Evolutionary conservation across 2,113 vertebrate species (phyloP), one percentile per base, ranked within the genome.

Genomic region (Forbesichthys agassizii): DNA sequence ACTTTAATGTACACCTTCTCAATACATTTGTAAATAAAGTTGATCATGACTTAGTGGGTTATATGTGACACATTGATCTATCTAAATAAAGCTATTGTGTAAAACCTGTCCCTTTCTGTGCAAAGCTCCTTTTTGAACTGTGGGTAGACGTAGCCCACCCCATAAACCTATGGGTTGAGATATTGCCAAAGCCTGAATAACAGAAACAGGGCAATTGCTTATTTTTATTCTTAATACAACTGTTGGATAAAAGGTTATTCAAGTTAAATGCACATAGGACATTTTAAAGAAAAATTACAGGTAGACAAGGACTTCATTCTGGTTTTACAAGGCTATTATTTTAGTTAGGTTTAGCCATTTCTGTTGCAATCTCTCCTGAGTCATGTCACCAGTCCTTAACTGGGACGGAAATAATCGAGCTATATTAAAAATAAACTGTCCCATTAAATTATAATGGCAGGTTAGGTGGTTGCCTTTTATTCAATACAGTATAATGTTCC

Each of bases 11-110:
- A 33, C 20, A 18, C n/a, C 63, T 11, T 63, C 20, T 71, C n/a
- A 74, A 61, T 36, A 64, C 56, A 66, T 71, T 48, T 86, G 70
- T 86, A 74, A 52, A 80, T 81, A 73, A 47, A 48, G 4, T 13
- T 69, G n/a, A 71, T 80, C 66, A 71, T 58, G 47, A 9, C 68
- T 27, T 51, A 13, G n/a, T n/a, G n/a, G n/a, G n/a, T n/a, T n/a
- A n/a, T n/a, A n/a, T n/a, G n/a, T n/a, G n/a, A n/a, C n/a, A n/a
- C n/a, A n/a, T n/a, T n/a, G n/a, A n/a, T n/a, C n/a, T 76, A 51
- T 68, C 36, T 6, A 5, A 86, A 83, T 89, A 81, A 86, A 86
- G 33, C 13, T 67, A 20, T 69, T 14, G 2, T 66, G 61, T 75
- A 42, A 42, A 42, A 42, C 4, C 27, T 42, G 36, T 42, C 36